Base-by-base conservation (phyloP, 2,797 vertebrate species). In the Cercopithecus petaurista region DNA sequence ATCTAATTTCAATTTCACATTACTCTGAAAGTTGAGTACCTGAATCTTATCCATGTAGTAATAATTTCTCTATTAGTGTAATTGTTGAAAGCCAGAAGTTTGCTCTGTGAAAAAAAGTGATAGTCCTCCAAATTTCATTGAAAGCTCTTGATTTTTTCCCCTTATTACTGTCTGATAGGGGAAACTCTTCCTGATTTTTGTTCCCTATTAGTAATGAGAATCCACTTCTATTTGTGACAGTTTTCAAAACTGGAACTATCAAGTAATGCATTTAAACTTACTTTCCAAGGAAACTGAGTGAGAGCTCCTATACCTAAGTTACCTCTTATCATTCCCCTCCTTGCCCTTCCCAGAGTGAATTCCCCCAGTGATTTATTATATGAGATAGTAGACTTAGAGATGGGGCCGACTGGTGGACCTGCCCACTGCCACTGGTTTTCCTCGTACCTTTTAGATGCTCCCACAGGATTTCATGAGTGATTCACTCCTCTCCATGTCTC, bases 401-500 rank as follows among this genome's bases (percentile, higher is more conserved):
- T 1, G 2, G 48, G 41, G 41, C 55, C 90, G 80, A 89, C 41
- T 59, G 76, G 48, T 50, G 61, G 61, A 46, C 39, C 36, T 33
- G 36, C 57, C 84, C 33, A n/a, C 30, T 52, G 14, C 75, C 79
- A 67, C 90, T 83, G 1, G 92, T 97, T 95, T 92, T 90, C 77
- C 93, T 96, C 59, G 46, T 96, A n/a, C 43, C 59, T 96, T 97
- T 94, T 92, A 95, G 96, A 97, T 77, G 89, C 90, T 96, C 70
- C 82, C 28, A 73, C 72, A 86, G 95, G 61, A 92, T 89, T 80
- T 76, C 79, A 87, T 41, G 85, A 95, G 89, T 95, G 89, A 96
- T 92, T 95, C 96, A 87, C 79, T 97, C 92, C 95, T 94, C 95
- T 93, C 79, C 87, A 57, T 88, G 80, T 97, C 95, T 97, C 92